Evolutionary conservation across 2,113 vertebrate species (phyloP).

Genomic region (Hippocampus zosterae): DNA sequence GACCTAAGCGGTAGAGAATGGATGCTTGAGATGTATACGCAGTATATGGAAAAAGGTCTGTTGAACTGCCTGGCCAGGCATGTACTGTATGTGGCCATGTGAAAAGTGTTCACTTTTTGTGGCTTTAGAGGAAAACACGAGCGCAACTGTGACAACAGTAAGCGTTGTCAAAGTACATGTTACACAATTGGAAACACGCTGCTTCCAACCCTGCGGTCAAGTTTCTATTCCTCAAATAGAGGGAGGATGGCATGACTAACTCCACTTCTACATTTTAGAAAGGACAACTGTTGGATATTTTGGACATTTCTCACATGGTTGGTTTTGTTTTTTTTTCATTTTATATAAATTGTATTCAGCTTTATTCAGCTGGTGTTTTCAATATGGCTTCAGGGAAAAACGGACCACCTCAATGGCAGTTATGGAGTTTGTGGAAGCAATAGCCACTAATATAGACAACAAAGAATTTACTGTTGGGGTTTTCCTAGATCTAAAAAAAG

Average conservation of each 20-base stretch:
- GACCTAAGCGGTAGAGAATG: too few species aligned
- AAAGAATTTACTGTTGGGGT: too few species aligned
- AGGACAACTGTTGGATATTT: not conserved
- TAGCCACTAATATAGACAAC: too few species aligned
- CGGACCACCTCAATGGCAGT: too few species aligned
- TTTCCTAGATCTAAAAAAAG: too few species aligned
- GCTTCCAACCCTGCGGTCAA: not conserved
- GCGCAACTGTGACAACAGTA: constrained; percentile 7
- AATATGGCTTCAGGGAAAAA: too few species aligned
- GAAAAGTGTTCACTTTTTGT: not conserved
- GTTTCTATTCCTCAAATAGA: constrained; percentile 10
- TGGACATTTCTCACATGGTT: not conserved
- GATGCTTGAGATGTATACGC: not conserved
- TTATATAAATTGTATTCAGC: not conserved
- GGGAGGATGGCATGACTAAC: not conserved
- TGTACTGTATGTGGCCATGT: not conserved
- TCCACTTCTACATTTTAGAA: not conserved
- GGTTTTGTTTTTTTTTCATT: not conserved
- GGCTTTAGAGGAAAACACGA: constrained; percentile 4
- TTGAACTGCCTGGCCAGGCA: not conserved
- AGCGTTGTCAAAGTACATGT: constrained; percentile 11
- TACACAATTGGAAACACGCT: constrained; percentile 5
- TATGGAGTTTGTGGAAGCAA: too few species aligned
- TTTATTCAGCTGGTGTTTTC: too few species aligned
- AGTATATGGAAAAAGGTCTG: not conserved